Percentiles rank a stretch among this genome's conserved stretches.
These are phyloP conservation scores for Melanerpes aurifrons DNA, from an alignment of 2,113 vertebrate species.

Conservation along the genomic window DNA sequence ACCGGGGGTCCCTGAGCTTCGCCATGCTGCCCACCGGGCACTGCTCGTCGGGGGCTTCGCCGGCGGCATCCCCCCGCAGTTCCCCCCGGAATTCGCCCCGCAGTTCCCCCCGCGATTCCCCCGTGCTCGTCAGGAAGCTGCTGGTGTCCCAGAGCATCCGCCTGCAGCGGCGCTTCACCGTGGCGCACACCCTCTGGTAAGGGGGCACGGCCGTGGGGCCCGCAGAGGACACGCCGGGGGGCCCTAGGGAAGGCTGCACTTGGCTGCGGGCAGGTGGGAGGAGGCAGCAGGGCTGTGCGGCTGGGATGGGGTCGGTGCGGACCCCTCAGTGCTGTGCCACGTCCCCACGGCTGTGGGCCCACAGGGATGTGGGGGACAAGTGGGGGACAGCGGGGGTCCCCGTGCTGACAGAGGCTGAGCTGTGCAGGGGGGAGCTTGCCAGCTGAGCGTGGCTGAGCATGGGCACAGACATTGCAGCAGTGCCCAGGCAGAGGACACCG, in stretches of 20 bases:
- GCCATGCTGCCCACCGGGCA: conserved; percentile 57
- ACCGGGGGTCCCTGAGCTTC: background rate
- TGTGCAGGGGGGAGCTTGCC: rapidly evolving
- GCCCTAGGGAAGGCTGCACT: background rate
- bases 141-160: conserved; percentile 86
- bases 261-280: rapidly evolving
- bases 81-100: conserved; percentile 47
- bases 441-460: background rate
- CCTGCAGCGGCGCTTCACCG: conserved; percentile 90
- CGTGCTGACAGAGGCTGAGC: rapidly evolving
- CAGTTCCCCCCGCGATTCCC: conserved; percentile 74
- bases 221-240: background rate
- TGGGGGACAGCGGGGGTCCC: background rate
- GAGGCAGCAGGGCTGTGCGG: background rate
- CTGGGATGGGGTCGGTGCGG: rapidly evolving
- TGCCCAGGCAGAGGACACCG: background rate
- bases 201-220: background rate
- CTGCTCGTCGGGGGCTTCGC: conserved; percentile 70
- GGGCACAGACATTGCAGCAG: rapidly evolving
- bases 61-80: conserved; percentile 74
- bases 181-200: conserved; percentile 93
- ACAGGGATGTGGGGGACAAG: rapidly evolving
- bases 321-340: rapidly evolving
- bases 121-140: conserved; percentile 86
- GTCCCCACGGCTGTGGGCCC: background rate